phyloP scores from a whole-genome alignment of 2,888 invertebrate species.

The Tetragonisca angustula region DNA sequence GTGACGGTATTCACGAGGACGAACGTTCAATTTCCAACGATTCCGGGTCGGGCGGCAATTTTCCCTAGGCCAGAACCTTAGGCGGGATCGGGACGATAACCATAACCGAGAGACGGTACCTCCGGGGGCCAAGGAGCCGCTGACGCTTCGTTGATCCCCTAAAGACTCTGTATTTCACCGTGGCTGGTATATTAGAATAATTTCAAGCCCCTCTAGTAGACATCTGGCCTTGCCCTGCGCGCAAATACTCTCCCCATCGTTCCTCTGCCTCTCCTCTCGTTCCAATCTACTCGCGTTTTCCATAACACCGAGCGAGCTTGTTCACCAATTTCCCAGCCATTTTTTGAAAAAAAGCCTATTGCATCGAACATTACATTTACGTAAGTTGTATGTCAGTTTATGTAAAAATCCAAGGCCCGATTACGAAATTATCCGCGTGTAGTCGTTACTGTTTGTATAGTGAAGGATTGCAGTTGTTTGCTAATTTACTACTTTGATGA shows the following conservation, averaged over 20 bases:
- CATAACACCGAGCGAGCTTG: no score
- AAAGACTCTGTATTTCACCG: slow-evolving; percentile 30
- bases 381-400: no score
- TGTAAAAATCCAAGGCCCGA: no score
- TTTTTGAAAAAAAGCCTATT: no score
- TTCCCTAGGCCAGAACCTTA: slow-evolving; percentile 13
- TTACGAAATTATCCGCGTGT: no score
- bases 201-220: slow-evolving; percentile 16
- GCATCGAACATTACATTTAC: no score
- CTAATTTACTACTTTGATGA: no score
- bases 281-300: no score
- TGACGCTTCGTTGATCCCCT: slow-evolving; percentile 57
- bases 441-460: no score
- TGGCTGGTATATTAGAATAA: slow-evolving; percentile 39
- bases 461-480: no score
- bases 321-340: no score
- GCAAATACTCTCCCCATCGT: not conserved
- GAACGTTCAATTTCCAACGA: slow-evolving; percentile 43
- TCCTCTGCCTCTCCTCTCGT: not conserved
- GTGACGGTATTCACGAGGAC: slow-evolving; percentile 17
- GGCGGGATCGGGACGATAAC: slow-evolving; percentile 33
- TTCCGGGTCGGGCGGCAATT: slow-evolving; percentile 22
- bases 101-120: slow-evolving; percentile 30
- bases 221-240: not conserved
- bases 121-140: slow-evolving; percentile 5